Conservation (phyloP, 30 jellyfish, hydroid and myxozoan species). For the Hydra vulgaris region DNA sequence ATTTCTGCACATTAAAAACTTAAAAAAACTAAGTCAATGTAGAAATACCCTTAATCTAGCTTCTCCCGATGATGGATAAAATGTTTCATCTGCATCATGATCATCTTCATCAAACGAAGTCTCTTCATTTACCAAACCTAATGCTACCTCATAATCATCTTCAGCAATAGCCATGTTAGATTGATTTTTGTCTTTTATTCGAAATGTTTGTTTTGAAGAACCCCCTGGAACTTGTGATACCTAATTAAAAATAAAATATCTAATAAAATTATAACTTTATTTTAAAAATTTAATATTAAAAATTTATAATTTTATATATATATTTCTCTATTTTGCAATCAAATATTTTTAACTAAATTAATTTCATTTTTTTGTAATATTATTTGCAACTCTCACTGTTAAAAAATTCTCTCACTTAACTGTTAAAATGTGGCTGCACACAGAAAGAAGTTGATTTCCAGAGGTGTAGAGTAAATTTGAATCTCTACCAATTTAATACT, state of each 20-base stretch:
- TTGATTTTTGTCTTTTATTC: conserved; percentile 39
- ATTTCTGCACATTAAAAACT: background rate
- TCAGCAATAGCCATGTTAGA: conserved; percentile 4
- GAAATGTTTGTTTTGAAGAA: conserved; percentile 18
- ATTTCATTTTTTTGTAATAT: no score
- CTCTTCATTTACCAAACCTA: background rate
- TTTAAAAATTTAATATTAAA: no score
- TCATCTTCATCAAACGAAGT: background rate
- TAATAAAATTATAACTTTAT: background rate
- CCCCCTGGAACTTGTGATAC: background rate
- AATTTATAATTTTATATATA: no score
- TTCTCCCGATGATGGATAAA: background rate
- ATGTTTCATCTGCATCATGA: background rate
- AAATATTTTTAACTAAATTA: no score
- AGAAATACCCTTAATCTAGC: background rate
- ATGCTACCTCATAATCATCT: conserved; percentile 27
- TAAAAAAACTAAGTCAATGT: background rate
- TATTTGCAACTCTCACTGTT: no score
- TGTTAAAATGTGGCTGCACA: no score
- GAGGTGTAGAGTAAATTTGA: no score
- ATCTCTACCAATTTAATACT: no score
- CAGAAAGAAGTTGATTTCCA: no score
- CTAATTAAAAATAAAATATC: conserved; percentile 1
- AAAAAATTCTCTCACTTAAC: no score
- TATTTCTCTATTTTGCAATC: no score